A percentile compares a stretch with the other conserved stretches of the same genome.
phyloP scores from a whole-genome alignment of 2,888 invertebrate species.

The Cordilura impudica region DNA sequence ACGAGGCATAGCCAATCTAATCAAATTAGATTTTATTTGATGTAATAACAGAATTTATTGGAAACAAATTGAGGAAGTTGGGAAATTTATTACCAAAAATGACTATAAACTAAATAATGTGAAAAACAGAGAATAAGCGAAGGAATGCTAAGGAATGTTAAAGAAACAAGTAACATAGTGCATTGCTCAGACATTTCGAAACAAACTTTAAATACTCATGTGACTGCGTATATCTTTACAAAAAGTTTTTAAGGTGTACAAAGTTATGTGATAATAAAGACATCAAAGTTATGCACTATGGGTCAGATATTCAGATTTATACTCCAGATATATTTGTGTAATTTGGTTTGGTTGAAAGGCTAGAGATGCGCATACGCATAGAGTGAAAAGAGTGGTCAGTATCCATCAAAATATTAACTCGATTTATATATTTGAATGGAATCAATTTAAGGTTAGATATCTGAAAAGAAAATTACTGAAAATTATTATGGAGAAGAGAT shows the following conservation, averaged over 20 bases:
- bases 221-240: not conserved
- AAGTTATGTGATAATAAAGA: conserved; percentile 22
- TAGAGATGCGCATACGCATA: no score
- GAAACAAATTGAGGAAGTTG: conserved; percentile 64
- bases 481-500: no score
- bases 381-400: no score
- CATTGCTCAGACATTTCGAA: not conserved
- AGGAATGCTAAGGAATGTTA: not conserved
- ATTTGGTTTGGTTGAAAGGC: no score
- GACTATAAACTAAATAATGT: conserved; percentile 52
- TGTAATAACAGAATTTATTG: conserved; percentile 64
- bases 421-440: no score
- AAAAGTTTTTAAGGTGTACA: conserved; percentile 8
- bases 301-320: no score
- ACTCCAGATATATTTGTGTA: no score
- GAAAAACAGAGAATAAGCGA: not conserved
- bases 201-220: not conserved
- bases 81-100: conserved; percentile 61
- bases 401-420: no score
- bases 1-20: conserved; percentile 8
- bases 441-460: no score
- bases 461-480: no score
- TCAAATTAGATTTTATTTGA: conserved; percentile 62
- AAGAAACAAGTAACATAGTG: not conserved
- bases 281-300: not conserved